Conservation (phyloP, 2,113 vertebrate species). For the Limnothrissa miodon region DNA sequence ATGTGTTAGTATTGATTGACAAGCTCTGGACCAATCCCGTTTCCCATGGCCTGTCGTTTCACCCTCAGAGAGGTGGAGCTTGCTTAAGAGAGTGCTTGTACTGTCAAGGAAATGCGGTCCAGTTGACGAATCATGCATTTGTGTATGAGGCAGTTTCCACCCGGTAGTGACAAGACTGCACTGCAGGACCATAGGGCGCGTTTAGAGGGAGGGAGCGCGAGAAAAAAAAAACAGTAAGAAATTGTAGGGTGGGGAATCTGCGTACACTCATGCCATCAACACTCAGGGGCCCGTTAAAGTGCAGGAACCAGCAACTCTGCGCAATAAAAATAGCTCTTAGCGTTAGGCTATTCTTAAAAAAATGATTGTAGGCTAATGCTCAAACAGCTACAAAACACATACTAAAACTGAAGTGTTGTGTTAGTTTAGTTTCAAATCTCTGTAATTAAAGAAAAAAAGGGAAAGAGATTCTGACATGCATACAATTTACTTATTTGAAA, state of each 20-base stretch:
- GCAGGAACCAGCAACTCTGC: not conserved
- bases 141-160: conserved; percentile 35
- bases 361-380: too few relatives aligned
- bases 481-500: too few relatives aligned
- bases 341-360: too few relatives aligned
- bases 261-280: conserved; percentile 32
- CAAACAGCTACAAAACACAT: too few relatives aligned
- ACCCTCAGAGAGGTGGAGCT: conserved; percentile 51
- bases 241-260: conserved; percentile 36
- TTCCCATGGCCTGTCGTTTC: not conserved
- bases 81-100: conserved; percentile 11
- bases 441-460: too few relatives aligned
- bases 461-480: too few relatives aligned
- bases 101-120: conserved; percentile 61
- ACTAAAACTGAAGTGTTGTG: too few relatives aligned
- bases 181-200: conserved; percentile 39
- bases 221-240: conserved; percentile 25
- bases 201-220: conserved; percentile 12
- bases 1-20: conserved; percentile 50
- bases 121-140: conserved; percentile 2
- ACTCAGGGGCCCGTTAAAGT: conserved; percentile 8
- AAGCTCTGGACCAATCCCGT: conserved; percentile 50
- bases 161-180: conserved; percentile 38
- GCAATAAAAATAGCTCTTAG: not conserved
- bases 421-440: too few relatives aligned